These are phyloP conservation scores for Cydia amplana DNA, from an alignment of 1,140 invertebrate genomes.

Conservation along the genomic window DNA sequence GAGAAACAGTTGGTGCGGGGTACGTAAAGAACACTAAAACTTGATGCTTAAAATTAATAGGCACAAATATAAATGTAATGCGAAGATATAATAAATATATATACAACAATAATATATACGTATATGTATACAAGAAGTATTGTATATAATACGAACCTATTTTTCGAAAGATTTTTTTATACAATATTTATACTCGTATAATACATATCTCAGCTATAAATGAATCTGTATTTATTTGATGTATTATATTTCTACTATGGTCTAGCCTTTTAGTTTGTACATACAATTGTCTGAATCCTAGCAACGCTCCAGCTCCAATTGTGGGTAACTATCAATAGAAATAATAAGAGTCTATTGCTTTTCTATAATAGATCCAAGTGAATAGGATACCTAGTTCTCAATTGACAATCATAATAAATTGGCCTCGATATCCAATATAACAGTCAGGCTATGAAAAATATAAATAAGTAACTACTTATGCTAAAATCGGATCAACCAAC, in stretches of 20 bases:
- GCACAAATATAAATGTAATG: too few species aligned
- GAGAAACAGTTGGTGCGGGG: too few species aligned
- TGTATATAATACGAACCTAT: too few species aligned
- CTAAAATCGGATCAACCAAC: not conserved
- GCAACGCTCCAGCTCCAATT: not conserved
- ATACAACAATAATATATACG: too few species aligned
- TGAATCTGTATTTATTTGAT: too few species aligned
- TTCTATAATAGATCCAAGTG: not conserved
- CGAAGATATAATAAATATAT: too few species aligned
- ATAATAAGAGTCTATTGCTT: constrained; percentile 12
- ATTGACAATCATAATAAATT: constrained; percentile 2
- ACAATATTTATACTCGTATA: too few species aligned
- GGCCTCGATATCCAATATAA: not conserved
- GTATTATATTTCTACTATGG: not conserved
- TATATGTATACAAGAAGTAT: too few species aligned
- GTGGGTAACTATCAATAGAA: not conserved
- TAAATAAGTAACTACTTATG: not conserved
- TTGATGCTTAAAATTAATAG: too few species aligned
- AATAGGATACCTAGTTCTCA: not conserved
- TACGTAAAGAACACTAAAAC: too few species aligned
- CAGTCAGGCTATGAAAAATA: not conserved
- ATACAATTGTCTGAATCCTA: not conserved
- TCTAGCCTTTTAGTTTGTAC: not conserved
- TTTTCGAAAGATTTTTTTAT: too few species aligned
- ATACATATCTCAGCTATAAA: too few species aligned